Evolutionary conservation across 2,888 invertebrate species (phyloP).

Genomic region (Ichneumoninae sp.): DNA sequence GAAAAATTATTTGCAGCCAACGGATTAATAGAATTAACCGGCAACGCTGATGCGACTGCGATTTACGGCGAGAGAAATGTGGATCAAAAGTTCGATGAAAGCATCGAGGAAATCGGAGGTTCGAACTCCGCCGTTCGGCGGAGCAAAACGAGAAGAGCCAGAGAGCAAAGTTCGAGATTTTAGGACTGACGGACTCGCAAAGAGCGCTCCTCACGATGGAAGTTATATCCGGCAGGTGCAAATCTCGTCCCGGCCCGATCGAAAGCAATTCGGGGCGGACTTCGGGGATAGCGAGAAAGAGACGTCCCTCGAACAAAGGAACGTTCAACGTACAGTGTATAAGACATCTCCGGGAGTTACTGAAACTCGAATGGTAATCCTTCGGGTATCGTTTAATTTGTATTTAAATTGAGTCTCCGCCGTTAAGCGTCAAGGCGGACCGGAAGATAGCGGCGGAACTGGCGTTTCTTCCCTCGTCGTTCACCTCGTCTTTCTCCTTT

Average conservation of each 20-base stretch:
- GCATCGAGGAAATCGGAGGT: background rate
- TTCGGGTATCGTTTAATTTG: constrained; percentile 76
- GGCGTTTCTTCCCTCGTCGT: constrained; percentile 19
- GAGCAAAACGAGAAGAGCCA: background rate
- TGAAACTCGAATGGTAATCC: constrained; percentile 39
- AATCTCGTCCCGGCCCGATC: constrained; percentile 24
- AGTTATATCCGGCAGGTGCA: constrained; percentile 33
- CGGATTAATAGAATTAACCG: background rate
- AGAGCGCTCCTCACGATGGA: background rate
- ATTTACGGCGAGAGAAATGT: background rate
- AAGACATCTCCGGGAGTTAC: background rate
- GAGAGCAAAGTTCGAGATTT: background rate
- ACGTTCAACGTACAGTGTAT: constrained; percentile 7
- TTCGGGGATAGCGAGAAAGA: constrained; percentile 21
- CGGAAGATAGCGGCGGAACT: constrained; percentile 21
- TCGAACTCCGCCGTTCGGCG: background rate
- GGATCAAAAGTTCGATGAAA: background rate
- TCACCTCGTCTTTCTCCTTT: background rate
- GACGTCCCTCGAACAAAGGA: constrained; percentile 39
- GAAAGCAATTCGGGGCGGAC: constrained; percentile 48
- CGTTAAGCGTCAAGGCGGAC: constrained; percentile 2
- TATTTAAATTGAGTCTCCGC: constrained; percentile 78
- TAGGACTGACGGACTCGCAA: background rate
- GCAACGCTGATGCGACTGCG: too few species aligned
- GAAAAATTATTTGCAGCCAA: background rate